Conservation (phyloP, 2,888 invertebrate species). For the Coremacera marginata region DNA sequence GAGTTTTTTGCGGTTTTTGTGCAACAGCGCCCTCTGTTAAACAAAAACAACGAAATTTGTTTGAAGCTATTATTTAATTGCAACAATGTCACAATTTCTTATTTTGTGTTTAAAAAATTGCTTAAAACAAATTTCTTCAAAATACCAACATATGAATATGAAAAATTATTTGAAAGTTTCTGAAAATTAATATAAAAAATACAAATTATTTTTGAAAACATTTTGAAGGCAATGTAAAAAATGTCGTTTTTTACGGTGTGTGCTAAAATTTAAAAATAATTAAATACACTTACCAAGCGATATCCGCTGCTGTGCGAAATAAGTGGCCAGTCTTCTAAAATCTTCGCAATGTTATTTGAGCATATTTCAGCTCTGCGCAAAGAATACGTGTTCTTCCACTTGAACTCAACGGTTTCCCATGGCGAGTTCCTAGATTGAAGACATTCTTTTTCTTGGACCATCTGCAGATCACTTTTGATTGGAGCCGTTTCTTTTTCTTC, state of each 20-base stretch:
- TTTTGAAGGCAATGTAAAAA: not conserved
- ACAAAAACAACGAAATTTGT: too few species aligned
- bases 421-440: slow-evolving; percentile 33
- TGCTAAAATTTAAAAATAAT: not conserved
- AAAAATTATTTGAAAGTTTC: slow-evolving; percentile 6
- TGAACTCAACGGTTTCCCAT: slow-evolving; percentile 32
- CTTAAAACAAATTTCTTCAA: not conserved
- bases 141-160: not conserved
- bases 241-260: not conserved
- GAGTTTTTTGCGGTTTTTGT: too few species aligned
- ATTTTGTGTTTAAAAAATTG: too few species aligned
- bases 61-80: too few species aligned
- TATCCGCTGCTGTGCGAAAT: not conserved
- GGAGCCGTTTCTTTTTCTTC: not conserved
- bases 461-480: not conserved
- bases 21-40: too few species aligned
- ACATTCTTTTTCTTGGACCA: slow-evolving; percentile 32
- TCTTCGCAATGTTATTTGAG: not conserved
- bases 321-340: slow-evolving; percentile 36
- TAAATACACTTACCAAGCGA: not conserved
- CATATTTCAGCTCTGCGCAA: slow-evolving; percentile 27
- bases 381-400: slow-evolving; percentile 22
- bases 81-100: too few species aligned
- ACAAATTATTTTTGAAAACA: not conserved
- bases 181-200: not conserved